Evolutionary conservation across 1,140 invertebrate genomes (phyloP).

Genomic region (Galleria mellonella): DNA sequence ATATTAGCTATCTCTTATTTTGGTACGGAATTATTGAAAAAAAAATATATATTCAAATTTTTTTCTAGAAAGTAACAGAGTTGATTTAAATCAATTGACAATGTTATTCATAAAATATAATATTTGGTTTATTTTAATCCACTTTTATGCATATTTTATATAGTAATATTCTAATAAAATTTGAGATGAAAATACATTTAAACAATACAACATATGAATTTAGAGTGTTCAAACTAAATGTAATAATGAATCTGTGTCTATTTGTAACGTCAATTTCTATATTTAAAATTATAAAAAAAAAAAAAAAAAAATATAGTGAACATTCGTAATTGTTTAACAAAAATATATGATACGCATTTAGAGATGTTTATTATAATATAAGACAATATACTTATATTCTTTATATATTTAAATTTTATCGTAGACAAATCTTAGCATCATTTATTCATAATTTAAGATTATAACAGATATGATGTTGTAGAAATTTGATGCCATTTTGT

Average conservation of each 20-base stretch:
- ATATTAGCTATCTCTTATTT: too few relatives aligned
- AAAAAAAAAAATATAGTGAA: conserved; percentile 24
- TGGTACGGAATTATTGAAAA: too few relatives aligned
- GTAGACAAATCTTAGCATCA: not conserved
- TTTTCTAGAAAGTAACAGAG: too few relatives aligned
- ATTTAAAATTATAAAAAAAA: not conserved
- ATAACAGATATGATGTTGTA: not conserved
- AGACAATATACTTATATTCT: conserved; percentile 13
- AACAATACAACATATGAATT: not conserved
- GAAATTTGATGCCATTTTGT: not conserved
- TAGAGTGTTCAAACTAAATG: conserved; percentile 12
- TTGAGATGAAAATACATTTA: too few relatives aligned
- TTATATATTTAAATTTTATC: conserved; percentile 3
- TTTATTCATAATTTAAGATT: not conserved
- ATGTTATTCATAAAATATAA: too few relatives aligned
- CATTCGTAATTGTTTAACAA: conserved; percentile 27
- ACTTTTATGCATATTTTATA: too few relatives aligned
- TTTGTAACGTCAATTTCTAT: conserved; percentile 22
- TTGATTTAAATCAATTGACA: too few relatives aligned
- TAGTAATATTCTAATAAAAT: too few relatives aligned
- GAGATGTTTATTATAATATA: conserved; percentile 11
- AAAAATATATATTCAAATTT: too few relatives aligned
- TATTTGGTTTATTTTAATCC: too few relatives aligned
- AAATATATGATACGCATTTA: conserved; percentile 10
- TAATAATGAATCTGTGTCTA: conserved; percentile 9